phyloP scores from a whole-genome alignment of 2,113 vertebrate species.

The Vireo altiloquus region DNA sequence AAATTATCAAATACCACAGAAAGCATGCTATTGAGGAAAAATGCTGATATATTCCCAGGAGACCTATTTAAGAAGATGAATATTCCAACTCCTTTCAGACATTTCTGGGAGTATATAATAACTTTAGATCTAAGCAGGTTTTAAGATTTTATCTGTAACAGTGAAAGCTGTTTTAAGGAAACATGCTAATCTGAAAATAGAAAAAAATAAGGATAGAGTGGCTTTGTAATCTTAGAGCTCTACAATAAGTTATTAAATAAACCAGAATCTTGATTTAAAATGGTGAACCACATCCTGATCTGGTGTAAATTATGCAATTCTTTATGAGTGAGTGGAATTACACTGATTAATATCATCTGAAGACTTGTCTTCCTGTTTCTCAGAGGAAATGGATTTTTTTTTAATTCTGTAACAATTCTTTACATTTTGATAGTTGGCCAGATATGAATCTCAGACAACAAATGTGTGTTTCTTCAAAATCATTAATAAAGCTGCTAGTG shows the following conservation, averaged over 20 bases:
- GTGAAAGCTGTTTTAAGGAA: constrained; percentile 18
- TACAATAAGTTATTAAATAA: not conserved
- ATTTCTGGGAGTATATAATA: not conserved
- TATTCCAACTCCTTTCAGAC: constrained; percentile 35
- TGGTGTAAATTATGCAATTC: not conserved
- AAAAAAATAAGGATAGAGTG: not conserved
- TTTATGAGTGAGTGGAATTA: not conserved
- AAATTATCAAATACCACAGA: constrained; percentile 15
- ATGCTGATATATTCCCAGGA: not conserved
- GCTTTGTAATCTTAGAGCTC: not conserved
- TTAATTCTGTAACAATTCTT: not conserved
- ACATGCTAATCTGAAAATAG: not conserved
- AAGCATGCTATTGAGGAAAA: not conserved
- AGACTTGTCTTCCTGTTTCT: not conserved
- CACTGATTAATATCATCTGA: not conserved
- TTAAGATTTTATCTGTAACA: constrained; percentile 2
- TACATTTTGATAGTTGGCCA: not conserved
- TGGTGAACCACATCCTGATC: not conserved
- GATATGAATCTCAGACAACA: not conserved
- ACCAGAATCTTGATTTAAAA: constrained; percentile 7
- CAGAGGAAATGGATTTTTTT: not conserved
- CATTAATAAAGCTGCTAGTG: not conserved
- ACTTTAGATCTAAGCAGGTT: constrained; percentile 17
- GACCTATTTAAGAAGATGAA: constrained; percentile 13
- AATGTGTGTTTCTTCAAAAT: not conserved